Conservation (phyloP, 2,113 vertebrate genomes). For the Eptesicus fuscus region DNA sequence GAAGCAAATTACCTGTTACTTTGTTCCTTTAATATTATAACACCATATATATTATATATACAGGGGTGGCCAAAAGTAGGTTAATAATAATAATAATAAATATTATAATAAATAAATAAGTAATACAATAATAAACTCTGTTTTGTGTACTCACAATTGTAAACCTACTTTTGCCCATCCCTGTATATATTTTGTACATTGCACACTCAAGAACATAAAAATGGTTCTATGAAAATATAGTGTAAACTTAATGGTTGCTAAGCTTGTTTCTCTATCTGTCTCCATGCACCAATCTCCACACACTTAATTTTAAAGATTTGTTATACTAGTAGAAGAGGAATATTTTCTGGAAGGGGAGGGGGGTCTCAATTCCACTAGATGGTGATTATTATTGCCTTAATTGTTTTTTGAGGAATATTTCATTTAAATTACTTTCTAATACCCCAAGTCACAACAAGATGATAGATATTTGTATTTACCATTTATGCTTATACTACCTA, state of each 20-base stretch:
- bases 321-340: neutral
- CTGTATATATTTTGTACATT: neutral
- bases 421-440: slow-evolving; percentile 10
- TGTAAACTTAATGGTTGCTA: neutral
- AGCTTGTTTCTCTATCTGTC: slow-evolving; percentile 6
- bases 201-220: neutral
- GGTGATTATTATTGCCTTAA: slow-evolving; percentile 11
- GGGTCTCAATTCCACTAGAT: neutral
- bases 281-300: neutral
- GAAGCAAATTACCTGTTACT: neutral
- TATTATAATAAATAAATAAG: neutral
- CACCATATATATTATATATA: neutral
- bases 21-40: neutral
- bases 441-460: neutral
- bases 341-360: neutral
- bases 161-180: neutral
- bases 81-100: neutral
- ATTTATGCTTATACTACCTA: neutral
- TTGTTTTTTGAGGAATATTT: neutral
- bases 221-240: neutral
- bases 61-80: neutral
- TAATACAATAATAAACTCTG: neutral
- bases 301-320: neutral
- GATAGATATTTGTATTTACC: neutral
- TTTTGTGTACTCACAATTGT: neutral